Evolutionary conservation across 2,888 invertebrate genomes (phyloP).

Genomic region (Odontocerum albicorne): DNA sequence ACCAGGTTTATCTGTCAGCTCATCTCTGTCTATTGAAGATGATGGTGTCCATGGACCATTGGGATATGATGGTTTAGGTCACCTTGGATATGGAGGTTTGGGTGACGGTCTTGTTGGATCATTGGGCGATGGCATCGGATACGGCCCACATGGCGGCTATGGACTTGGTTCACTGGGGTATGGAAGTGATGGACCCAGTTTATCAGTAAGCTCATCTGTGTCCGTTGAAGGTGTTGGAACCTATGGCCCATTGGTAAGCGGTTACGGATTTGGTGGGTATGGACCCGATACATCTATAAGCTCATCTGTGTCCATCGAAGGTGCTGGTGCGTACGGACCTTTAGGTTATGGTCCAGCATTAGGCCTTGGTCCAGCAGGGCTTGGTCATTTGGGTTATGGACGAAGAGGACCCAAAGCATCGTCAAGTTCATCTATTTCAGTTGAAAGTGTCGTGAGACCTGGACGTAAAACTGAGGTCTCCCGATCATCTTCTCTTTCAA

Average conservation of each 20-base stretch:
- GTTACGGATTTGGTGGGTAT: too few species aligned
- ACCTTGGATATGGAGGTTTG: too few species aligned
- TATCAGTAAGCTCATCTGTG: not conserved
- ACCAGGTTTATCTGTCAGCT: conserved; percentile 1
- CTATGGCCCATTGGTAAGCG: too few species aligned
- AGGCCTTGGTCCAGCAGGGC: too few species aligned
- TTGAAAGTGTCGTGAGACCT: conserved; percentile 1
- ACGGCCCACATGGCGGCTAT: too few species aligned
- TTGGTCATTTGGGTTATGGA: not conserved
- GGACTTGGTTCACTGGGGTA: not conserved
- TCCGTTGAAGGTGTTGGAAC: conserved; percentile 9
- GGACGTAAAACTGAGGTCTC: not conserved
- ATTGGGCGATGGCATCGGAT: too few species aligned
- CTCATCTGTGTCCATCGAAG: conserved; percentile 6
- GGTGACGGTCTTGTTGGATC: too few species aligned
- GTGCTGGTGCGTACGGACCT: conserved; percentile 4
- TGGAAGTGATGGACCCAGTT: not conserved
- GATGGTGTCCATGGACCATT: not conserved
- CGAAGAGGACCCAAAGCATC: not conserved
- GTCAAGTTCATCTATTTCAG: conserved; percentile 2
- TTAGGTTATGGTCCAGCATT: not conserved
- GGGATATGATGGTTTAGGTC: not conserved
- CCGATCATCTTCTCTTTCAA: conserved; percentile 3
- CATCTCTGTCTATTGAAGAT: conserved; percentile 10
- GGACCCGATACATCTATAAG: too few species aligned